Base-by-base conservation (phyloP, 1,140 invertebrate species). In the Phocides pigmalion region DNA sequence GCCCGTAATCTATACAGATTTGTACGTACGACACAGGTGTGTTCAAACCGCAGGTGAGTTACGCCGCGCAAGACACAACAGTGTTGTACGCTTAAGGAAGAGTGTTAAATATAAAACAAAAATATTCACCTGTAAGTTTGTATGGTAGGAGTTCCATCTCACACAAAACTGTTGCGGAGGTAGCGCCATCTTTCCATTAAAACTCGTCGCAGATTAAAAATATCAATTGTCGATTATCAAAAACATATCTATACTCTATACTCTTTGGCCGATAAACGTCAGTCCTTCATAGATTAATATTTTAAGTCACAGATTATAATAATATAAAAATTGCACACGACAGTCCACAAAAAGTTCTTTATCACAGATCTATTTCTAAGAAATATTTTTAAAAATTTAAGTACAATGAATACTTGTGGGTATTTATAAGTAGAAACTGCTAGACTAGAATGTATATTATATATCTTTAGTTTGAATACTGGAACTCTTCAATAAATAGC, bases 141-240 rank as follows among this genome's bases (percentile, higher is more conserved):
- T 95, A 79, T 97, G 96, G 85, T 96, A 97, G 80, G 96, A 96
- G 87, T 97, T 97, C 97, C 97, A 98, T 84, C 96, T 94, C 50
- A 97, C 94, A 84, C 97, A 97, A 76, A 97, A 95, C 92, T 96
- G 94, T 73, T 95, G 94, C 58, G 93, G 93, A 14, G 90, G 89
- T 41, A 91, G 54, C 79, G 87, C 90, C 93, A 93, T 93, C 70
- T 78, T 76, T 37, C 42, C 47, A 54, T 68, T 54, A 58, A 49
- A 66, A 51, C 49, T 44, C 20, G 62, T 16, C 54, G 62, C 64
- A 64, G 37, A 50, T 62, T 58, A 62, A 56, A 65, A 69, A 62
- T 28, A 35, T 66, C 44, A 62, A 69, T 54, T 69, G 41, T 54
- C 9, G 41, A 20, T 37, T 61, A 49, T 61, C 19, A 66, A 66